Percentiles rank a stretch among this genome's conserved stretches.
These are phyloP conservation scores for Hydrozoanthus gracilis DNA, from an alignment of 92 coral and sea anemone species.

Conservation along the genomic window DNA sequence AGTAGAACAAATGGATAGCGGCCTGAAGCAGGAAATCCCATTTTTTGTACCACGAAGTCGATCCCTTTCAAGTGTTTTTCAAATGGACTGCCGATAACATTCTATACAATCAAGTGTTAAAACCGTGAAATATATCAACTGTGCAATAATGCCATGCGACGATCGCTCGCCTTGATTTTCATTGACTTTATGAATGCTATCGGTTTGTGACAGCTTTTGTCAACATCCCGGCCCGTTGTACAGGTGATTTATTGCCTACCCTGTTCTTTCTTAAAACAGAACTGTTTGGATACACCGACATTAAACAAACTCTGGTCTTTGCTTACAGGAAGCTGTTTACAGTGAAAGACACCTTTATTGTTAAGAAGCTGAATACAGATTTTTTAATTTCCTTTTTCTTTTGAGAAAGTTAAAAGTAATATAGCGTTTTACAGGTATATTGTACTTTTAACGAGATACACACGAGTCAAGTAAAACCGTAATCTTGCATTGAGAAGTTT, in stretches of 20 bases:
- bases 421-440: too few relatives aligned
- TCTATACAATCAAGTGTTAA: not conserved
- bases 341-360: not conserved
- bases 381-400: not conserved
- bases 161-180: not conserved
- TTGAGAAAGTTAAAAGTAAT: not conserved
- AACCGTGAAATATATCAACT: not conserved
- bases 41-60: too few relatives aligned
- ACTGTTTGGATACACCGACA: not conserved
- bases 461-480: too few relatives aligned
- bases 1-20: too few relatives aligned
- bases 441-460: too few relatives aligned
- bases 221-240: not conserved
- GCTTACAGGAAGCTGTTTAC: not conserved
- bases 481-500: too few relatives aligned
- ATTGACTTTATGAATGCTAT: not conserved
- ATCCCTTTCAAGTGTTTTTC: too few relatives aligned
- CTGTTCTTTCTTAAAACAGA: not conserved
- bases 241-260: not conserved
- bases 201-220: not conserved
- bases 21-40: too few relatives aligned
- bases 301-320: slow-evolving; percentile 4
- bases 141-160: not conserved
- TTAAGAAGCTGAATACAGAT: not conserved
- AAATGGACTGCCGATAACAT: too few relatives aligned